Evolutionary conservation across 2,888 invertebrate species (phyloP).

Genomic region (Agrotis puta): DNA sequence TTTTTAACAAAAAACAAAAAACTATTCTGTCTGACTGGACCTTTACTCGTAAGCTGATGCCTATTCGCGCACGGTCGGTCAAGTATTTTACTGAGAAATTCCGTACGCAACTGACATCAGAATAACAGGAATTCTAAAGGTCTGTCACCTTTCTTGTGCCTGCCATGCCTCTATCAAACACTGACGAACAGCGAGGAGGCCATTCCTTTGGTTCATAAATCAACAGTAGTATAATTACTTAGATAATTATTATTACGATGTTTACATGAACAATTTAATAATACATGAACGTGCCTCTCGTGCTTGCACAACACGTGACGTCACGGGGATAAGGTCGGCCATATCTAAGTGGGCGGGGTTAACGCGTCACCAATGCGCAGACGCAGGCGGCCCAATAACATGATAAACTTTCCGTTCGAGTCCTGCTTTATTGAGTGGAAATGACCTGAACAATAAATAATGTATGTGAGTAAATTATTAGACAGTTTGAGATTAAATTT

Average conservation of each 20-base stretch:
- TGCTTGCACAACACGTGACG: constrained; percentile 27
- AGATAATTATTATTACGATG: background rate
- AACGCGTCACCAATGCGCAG: constrained; percentile 36
- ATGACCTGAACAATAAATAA: constrained; percentile 6
- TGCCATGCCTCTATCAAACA: background rate
- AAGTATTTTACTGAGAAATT: too few relatives aligned
- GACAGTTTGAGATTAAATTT: too few relatives aligned
- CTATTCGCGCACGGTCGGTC: too few relatives aligned
- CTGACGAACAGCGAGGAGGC: background rate
- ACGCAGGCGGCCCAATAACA: constrained; percentile 19
- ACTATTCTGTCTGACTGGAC: too few relatives aligned
- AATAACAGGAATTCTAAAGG: too few relatives aligned
- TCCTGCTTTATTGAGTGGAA: constrained; percentile 32
- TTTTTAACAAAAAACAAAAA: too few relatives aligned
- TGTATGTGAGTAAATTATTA: too few relatives aligned
- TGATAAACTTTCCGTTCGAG: constrained; percentile 53
- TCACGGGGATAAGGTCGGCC: constrained; percentile 38
- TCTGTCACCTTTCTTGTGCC: background rate
- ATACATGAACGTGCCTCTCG: background rate
- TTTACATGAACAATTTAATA: constrained; percentile 12
- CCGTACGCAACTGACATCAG: too few relatives aligned
- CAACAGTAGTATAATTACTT: background rate
- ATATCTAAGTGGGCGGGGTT: constrained; percentile 62
- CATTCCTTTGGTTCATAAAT: constrained; percentile 7
- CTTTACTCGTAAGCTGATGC: too few relatives aligned